phyloP scores from a whole-genome alignment of 2,888 invertebrate genomes.

The Tolmerus cingulatus region DNA sequence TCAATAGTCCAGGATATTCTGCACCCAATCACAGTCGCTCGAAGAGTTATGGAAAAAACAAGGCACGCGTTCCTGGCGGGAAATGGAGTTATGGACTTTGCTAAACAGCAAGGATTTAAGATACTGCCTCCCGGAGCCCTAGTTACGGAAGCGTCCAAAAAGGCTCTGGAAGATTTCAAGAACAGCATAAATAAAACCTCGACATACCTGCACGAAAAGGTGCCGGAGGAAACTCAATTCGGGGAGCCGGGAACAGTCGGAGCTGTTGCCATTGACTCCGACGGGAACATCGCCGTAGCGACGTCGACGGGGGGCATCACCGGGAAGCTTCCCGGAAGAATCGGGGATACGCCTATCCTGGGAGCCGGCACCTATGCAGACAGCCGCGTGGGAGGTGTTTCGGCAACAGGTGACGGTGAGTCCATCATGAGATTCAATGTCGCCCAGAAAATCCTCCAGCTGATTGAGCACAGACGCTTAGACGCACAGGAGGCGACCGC shows the following conservation, averaged over 20 bases:
- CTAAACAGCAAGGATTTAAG: conserved; percentile 67
- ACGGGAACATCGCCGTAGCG: conserved; percentile 78
- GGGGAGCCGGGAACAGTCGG: conserved; percentile 82
- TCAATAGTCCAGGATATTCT: conserved; percentile 76
- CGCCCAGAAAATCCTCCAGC: conserved; percentile 73
- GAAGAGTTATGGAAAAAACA: conserved; percentile 77
- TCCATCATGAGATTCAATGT: conserved; percentile 80
- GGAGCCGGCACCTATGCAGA: conserved; percentile 82
- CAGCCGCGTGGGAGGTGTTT: conserved; percentile 75
- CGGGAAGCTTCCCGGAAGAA: conserved; percentile 78
- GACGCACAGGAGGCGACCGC: conserved; percentile 71
- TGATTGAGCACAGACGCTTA: conserved; percentile 68
- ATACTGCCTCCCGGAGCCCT: conserved; percentile 69
- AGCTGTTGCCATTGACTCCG: conserved; percentile 77
- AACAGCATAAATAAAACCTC: conserved; percentile 38
- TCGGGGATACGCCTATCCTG: conserved; percentile 77
- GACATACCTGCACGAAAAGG: background rate
- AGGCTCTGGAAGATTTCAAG: conserved; percentile 66
- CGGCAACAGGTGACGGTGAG: conserved; percentile 85
- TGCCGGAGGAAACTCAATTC: background rate
- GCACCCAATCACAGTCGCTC: conserved; percentile 80
- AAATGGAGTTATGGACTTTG: conserved; percentile 77
- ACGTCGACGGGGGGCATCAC: conserved; percentile 87
- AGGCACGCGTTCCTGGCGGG: conserved; percentile 78
- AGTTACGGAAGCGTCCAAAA: conserved; percentile 70